Base-by-base conservation (phyloP, 2,888 invertebrate genomes). In the Eulithis testata region DNA sequence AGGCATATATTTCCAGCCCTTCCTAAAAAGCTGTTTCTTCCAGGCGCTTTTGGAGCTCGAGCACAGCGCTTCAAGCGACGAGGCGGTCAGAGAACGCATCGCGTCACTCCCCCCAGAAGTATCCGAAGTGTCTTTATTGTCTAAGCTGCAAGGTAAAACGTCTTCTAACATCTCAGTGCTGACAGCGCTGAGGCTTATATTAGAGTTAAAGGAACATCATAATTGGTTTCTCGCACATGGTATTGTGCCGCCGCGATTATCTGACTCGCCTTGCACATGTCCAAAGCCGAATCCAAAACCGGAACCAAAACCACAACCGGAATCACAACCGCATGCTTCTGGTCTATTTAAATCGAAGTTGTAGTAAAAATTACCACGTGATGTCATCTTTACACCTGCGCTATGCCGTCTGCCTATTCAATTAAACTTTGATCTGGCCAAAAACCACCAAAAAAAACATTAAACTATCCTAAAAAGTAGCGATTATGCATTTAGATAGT, bases 51-150 rank as follows among this genome's bases (percentile, higher is more conserved):
- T 96, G 87, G 97, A 97, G 76, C 93, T 99, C 78, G 99, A 99
- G 87, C 98, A 97, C 80, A 97, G 98, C 66, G 98, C 99, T 1
- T 99, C 99, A 0, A 97, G 98, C 77, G 99, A 99, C 94, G 99
- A 98, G 70, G 95, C 95, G 0, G 97, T 98, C 1, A 93, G 99
- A 72, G 98, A 99, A 86, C 95, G 97, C 82, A 99, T 99, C 75
- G 98, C 99, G 0, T 97, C 97, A 65, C 94, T 99, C 60, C 99
- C 99, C 0, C 97, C 97, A 56, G 98, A 98, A 93, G 98, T 99
- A 3, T 98, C 98, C 0, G 98, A 99, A 94, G 95, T 98, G 4
- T 95, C 96, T 74, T 95, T 97, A 80, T 94, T 99, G 65, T 94
- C 96, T 73, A 98, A 98, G 94, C 93, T 99, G 76, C 96, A 96